Percentiles rank a stretch among this genome's conserved stretches.
Conservation (phyloP, 2,888 invertebrate species). For the Lasiommata megera region DNA sequence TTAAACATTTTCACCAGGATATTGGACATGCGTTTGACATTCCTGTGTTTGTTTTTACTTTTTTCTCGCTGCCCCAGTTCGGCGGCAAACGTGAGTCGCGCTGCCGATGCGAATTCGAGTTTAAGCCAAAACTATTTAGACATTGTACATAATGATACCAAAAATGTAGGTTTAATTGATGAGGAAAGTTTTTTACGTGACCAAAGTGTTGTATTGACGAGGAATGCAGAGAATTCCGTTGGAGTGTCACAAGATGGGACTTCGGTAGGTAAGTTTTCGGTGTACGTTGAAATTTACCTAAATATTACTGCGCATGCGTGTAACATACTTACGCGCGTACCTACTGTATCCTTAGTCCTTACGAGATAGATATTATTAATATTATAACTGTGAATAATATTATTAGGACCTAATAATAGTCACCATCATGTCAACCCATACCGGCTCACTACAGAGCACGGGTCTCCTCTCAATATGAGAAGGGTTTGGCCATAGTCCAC, state of each 20-base stretch:
- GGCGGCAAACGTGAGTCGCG: constrained; percentile 46
- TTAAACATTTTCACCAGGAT: constrained; percentile 42
- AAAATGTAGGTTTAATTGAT: constrained; percentile 45
- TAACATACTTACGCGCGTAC: too few relatives aligned
- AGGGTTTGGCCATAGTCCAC: too few relatives aligned
- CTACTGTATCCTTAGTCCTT: too few relatives aligned
- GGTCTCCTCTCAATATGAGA: too few relatives aligned
- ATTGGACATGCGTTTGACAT: constrained; percentile 44
- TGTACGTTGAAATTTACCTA: neutral
- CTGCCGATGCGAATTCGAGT: constrained; percentile 40
- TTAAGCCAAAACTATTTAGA: constrained; percentile 30
- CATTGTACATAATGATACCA: constrained; percentile 36
- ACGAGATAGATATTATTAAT: too few relatives aligned
- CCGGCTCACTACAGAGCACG: too few relatives aligned
- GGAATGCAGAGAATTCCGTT: neutral
- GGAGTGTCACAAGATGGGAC: constrained; percentile 3
- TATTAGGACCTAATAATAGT: too few relatives aligned
- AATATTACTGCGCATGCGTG: too few relatives aligned
- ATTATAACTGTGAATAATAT: too few relatives aligned
- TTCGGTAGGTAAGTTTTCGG: constrained; percentile 27
- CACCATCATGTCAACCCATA: too few relatives aligned
- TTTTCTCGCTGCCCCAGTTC: constrained; percentile 49
- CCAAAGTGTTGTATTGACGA: constrained; percentile 22
- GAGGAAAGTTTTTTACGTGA: constrained; percentile 34
- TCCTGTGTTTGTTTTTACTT: constrained; percentile 59